Base-by-base conservation (phyloP, 2,888 invertebrate species). In the Scaptomyza parva region DNA sequence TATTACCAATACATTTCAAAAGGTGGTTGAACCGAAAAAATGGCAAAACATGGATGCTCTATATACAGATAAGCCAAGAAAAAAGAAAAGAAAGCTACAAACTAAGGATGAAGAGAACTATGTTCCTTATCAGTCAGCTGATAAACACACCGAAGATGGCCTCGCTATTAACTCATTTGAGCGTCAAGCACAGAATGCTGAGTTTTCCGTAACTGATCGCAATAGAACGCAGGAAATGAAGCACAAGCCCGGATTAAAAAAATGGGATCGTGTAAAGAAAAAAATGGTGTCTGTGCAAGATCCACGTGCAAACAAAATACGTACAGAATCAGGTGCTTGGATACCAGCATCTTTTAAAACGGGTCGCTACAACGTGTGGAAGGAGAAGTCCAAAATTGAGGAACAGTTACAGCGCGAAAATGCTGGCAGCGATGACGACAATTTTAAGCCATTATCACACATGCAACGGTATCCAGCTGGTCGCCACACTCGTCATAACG, bases 241-340 rank as follows among this genome's bases (percentile, higher is more conserved):
- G 30, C 92, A 93, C 51, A 93, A 93, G 51, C 93, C 93, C 2
- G 94, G 94, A 69, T 91, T 94, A 76, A 94, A 95, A 89, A 95
- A 95, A 89, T 98, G 99, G 99, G 99, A 99, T 92, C 94, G 98
- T 48, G 97, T 98, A 90, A 95, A 96, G 92, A 99, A 99, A 94
- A 98, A 97, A 93, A 98, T 97, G 95, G 95, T 99, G 30, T 93
- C 94, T 24, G 93, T 90, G 3, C 88, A 91, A 63, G 91, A 89
- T 88, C 90, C 90, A 3, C 94, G 94, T 76, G 92, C 92, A 20
- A 95, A 95, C 55, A 97, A 96, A 92, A 98, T 99, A 74, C 95
- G 96, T 83, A 99, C 99, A 0, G 99, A 99, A 92, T 98, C 98
- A 66, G 99, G 99, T 17, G 95, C 94, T 0, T 97, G 97, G 95